These are phyloP conservation scores for Myotis daubentonii DNA, from an alignment of 2,797 vertebrate species.

Conservation along the genomic window DNA sequence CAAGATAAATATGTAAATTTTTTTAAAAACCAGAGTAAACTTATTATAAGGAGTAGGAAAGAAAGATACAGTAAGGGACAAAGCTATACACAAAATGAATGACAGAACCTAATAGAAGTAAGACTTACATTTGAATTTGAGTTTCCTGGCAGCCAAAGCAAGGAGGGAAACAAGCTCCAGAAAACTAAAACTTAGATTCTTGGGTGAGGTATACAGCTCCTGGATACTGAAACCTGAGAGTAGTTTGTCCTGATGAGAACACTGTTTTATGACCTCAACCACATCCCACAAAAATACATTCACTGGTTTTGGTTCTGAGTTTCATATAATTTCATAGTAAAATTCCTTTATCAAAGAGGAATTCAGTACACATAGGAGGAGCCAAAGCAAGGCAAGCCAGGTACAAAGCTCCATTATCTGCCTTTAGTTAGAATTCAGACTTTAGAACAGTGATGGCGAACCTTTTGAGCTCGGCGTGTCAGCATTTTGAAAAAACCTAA, in stretches of 20 bases:
- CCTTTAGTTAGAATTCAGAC: neutral
- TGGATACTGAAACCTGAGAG: neutral
- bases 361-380: neutral
- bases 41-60: neutral
- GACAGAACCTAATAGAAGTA: neutral
- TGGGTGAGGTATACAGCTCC: neutral
- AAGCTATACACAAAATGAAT: neutral
- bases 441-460: neutral
- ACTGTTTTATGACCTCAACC: neutral
- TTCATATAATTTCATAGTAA: neutral
- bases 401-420: neutral
- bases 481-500: no score
- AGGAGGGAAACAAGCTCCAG: neutral
- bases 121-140: slow-evolving; percentile 1
- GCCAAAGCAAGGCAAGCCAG: neutral
- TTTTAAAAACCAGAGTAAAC: neutral
- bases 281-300: neutral
- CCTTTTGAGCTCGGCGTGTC: no score
- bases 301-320: neutral
- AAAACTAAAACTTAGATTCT: neutral
- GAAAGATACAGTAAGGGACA: neutral
- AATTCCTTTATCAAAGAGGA: neutral
- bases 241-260: neutral
- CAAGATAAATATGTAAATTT: neutral
- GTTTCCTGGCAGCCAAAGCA: slow-evolving; percentile 56